Conservation (phyloP, 1,140 invertebrate genomes). For the Vanessa tameamea region DNA sequence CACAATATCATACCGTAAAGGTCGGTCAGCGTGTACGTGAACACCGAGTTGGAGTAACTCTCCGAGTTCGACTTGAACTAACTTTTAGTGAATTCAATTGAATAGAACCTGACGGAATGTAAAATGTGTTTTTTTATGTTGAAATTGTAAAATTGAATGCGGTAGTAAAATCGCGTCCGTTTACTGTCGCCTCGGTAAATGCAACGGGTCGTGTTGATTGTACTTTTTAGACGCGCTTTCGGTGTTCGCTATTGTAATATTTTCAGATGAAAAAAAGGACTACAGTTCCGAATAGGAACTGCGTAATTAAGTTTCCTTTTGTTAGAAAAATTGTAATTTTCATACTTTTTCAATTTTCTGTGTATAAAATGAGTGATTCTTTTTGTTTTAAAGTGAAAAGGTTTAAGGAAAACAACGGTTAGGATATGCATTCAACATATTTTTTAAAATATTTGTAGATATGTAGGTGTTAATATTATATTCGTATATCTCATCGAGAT, state of each 20-base stretch:
- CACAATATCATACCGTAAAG: too few relatives aligned
- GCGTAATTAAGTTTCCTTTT: constrained; percentile 30
- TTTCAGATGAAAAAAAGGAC: constrained; percentile 26
- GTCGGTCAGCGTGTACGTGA: not conserved
- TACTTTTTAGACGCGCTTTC: constrained; percentile 22
- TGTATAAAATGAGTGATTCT: not conserved
- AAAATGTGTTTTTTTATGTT: constrained; percentile 44
- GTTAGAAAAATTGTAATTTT: not conserved
- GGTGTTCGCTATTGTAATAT: constrained; percentile 28
- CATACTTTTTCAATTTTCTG: constrained; percentile 8
- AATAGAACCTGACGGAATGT: constrained; percentile 31
- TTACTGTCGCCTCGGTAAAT: constrained; percentile 28
- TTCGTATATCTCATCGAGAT: too few relatives aligned
- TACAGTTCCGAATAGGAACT: constrained; percentile 21
- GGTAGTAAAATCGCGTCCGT: constrained; percentile 32
- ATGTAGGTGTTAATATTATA: too few relatives aligned
- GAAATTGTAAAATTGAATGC: constrained; percentile 39
- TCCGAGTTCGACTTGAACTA: not conserved
- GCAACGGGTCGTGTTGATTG: constrained; percentile 24
- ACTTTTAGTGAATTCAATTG: constrained; percentile 36
- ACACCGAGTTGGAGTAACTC: not conserved
- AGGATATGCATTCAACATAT: not conserved
- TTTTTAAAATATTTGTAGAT: not conserved
- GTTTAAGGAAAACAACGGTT: not conserved
- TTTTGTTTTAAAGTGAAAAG: not conserved